A percentile compares a stretch with the other conserved stretches of the same genome.
Conservation (phyloP, 2,888 invertebrate genomes). For the Lycocerus yunnanus region DNA sequence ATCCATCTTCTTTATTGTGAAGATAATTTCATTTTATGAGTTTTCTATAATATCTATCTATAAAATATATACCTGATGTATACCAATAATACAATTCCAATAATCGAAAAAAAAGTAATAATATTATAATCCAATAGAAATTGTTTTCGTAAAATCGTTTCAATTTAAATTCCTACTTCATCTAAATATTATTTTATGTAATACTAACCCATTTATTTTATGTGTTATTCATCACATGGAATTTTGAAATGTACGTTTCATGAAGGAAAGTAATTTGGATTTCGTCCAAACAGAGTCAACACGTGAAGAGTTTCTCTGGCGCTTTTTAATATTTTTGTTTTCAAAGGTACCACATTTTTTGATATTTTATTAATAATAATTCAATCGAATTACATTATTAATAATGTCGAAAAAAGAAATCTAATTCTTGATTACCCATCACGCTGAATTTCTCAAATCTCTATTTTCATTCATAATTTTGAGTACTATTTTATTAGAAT, state of each 20-base stretch:
- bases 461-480: neutral
- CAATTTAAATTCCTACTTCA: neutral
- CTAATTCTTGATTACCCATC: neutral
- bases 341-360: too few species aligned
- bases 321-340: neutral
- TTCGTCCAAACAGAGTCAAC: neutral
- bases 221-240: neutral
- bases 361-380: neutral
- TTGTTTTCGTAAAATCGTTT: neutral
- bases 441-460: neutral
- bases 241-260: neutral
- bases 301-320: neutral
- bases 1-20: too few species aligned
- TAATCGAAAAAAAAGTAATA: too few species aligned
- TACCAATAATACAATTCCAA: too few species aligned
- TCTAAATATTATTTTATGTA: neutral
- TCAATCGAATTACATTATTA: neutral
- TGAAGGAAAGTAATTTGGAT: neutral
- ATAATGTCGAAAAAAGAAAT: neutral
- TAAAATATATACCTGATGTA: too few species aligned
- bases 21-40: too few species aligned
- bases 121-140: neutral
- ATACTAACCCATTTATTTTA: neutral
- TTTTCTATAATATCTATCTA: neutral
- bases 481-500: too few species aligned